Evolutionary conservation across 2,113 vertebrate genomes (phyloP), one percentile per base, ranked within the genome.

Genomic region (Megaceryle torquata): DNA sequence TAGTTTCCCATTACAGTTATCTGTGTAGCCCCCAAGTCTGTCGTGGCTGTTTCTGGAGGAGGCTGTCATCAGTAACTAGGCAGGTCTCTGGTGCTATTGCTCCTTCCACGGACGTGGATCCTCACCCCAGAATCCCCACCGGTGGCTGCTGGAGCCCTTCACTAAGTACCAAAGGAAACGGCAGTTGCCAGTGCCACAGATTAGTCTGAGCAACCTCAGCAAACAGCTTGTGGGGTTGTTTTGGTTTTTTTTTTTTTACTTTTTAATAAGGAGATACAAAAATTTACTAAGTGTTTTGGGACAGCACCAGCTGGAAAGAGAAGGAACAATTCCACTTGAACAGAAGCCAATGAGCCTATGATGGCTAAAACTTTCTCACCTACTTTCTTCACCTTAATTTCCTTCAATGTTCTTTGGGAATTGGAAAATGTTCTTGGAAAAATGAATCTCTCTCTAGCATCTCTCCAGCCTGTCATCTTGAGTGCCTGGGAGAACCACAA

Each of bases 1-100:
- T 44, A 56, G 10, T 21, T 39, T 29, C 26, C 6, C 1, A 1
- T 20, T 13, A 5, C 0, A 6, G 43, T 50, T 44, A 7, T 4
- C 44, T 17, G 24, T 4, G 19, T 9, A 29, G 79, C 46, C n/a
- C 54, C 17, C 19, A 8, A 39, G 26, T 4, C 37, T 18, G 17
- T 3, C 10, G 25, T 10, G 26, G 46, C 60, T 29, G 1, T 26
- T 39, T 13, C 31, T 54, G 26, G 29, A 44, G 60, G 39, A 37
- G 41, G 39, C 7, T 56, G 25, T 35, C n/a, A 41, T 13, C 44
- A 37, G 48, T 6, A 16, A 33, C 20, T 4, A 1, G 3, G 5
- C 21, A 12, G 63, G 10, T 44, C 28, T 25, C 41, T 2, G 10
- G 44, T 7, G 54, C 13, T 28, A 3, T 3, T 17, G 26, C 54